A percentile compares a stretch with the other conserved stretches of the same genome.
phyloP scores from a whole-genome alignment of 2,113 vertebrate genomes.

The Ailuropoda melanoleuca region DNA sequence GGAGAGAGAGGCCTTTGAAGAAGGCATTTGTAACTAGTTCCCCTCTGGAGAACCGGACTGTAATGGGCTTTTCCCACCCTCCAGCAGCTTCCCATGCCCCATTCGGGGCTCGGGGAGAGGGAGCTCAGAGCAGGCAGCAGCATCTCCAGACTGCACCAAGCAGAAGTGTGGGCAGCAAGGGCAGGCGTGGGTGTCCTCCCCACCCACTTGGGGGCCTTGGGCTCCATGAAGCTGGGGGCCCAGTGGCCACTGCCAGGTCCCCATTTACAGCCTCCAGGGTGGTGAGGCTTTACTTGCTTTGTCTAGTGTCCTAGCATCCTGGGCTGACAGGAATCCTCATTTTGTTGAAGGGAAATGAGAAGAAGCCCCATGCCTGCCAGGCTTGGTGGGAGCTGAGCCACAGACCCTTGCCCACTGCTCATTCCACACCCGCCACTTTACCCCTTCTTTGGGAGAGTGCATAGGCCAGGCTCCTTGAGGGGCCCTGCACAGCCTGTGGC shows the following conservation, averaged over 20 bases:
- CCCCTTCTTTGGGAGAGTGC: not conserved
- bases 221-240: not conserved
- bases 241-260: not conserved
- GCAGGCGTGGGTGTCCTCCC: accelerated
- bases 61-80: not conserved
- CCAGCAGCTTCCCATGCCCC: not conserved
- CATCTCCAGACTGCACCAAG: not conserved
- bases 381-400: not conserved
- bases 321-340: not conserved
- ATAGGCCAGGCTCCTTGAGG: not conserved
- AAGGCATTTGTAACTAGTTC: not conserved
- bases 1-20: not conserved
- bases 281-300: not conserved
- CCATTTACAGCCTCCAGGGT: not conserved
- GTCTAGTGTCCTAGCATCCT: not conserved
- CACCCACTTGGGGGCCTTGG: accelerated
- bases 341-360: not conserved
- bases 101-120: not conserved
- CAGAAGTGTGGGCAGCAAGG: not conserved
- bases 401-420: not conserved
- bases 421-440: not conserved
- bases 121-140: not conserved
- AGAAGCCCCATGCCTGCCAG: not conserved
- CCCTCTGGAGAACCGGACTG: not conserved
- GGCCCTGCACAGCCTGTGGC: not conserved